Conservation (phyloP, 2,113 vertebrate species). For the Dipodomys stephensi region DNA sequence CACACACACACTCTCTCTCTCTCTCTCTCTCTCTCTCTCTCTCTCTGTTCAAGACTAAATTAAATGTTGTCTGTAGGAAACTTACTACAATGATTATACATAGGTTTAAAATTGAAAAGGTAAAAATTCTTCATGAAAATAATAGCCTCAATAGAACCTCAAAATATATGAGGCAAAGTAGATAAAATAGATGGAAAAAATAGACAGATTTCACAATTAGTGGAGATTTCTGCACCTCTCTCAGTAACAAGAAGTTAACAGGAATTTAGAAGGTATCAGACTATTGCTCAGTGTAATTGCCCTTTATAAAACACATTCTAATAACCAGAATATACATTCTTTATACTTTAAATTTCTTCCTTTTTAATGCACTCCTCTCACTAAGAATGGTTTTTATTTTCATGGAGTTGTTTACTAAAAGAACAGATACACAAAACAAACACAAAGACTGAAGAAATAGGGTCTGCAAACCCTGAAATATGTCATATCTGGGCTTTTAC, state of each 20-base stretch:
- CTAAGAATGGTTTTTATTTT: conserved; percentile 28
- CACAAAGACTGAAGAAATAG: not conserved
- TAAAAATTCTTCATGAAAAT: not conserved
- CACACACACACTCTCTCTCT: too few species aligned
- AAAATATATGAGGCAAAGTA: not conserved
- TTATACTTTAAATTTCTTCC: not conserved
- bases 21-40: too few species aligned
- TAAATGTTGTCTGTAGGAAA: conserved; percentile 1
- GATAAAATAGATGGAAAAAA: not conserved
- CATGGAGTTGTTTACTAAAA: not conserved
- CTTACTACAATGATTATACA: not conserved
- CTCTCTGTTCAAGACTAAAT: not conserved
- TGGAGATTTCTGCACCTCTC: not conserved
- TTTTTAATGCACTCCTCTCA: not conserved
- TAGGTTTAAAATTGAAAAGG: conserved; percentile 36
- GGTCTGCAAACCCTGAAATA: not conserved
- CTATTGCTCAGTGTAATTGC: not conserved
- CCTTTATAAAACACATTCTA: not conserved
- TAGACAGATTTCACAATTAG: not conserved
- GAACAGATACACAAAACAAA: not conserved
- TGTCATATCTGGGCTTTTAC: not conserved
- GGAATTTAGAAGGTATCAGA: not conserved
- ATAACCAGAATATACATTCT: not conserved
- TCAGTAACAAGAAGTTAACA: not conserved
- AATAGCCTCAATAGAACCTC: not conserved